Conservation (phyloP, 2,113 vertebrate genomes). For the Urocynchramus pylzowi region DNA sequence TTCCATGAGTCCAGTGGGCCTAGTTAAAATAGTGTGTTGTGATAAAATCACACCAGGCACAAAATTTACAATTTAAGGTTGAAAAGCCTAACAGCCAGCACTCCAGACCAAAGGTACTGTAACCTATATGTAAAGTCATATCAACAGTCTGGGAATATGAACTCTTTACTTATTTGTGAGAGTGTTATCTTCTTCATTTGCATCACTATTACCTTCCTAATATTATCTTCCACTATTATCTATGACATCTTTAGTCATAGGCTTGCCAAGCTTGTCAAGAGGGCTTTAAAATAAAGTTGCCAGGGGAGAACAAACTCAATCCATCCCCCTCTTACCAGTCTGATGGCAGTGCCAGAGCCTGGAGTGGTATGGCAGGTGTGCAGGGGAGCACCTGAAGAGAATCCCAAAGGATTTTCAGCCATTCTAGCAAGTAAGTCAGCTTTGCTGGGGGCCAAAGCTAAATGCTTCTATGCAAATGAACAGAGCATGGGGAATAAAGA, state of each 20-base stretch:
- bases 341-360: not conserved
- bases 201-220: not conserved
- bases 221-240: not conserved
- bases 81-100: not conserved
- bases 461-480: not conserved
- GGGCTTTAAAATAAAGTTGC: not conserved
- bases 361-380: not conserved
- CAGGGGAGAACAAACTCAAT: not conserved
- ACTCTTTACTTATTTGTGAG: not conserved
- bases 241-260: not conserved
- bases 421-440: not conserved
- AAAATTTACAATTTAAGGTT: not conserved
- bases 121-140: not conserved
- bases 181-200: not conserved
- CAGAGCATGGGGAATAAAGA: not conserved
- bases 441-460: not conserved
- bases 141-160: not conserved
- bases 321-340: not conserved
- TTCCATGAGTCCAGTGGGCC: not conserved
- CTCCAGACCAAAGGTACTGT: not conserved
- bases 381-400: not conserved
- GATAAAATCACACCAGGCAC: not conserved
- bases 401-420: not conserved
- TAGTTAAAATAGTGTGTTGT: not conserved
- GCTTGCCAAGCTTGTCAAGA: not conserved